Evolutionary conservation across 2,113 vertebrate genomes (phyloP).

Genomic region (Scytalopus superciliaris): DNA sequence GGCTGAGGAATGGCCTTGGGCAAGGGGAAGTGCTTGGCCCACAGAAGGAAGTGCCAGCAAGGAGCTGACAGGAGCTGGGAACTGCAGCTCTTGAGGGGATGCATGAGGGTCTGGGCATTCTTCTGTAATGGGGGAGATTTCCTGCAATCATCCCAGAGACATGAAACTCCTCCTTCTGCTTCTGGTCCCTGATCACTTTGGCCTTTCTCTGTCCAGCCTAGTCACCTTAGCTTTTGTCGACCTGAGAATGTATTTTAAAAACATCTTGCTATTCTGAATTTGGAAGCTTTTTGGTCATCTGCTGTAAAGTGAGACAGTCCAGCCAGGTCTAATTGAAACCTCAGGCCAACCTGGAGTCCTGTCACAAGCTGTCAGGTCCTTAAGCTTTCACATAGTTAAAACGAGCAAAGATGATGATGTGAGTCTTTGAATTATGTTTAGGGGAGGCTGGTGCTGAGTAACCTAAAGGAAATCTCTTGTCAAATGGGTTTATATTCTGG

Average conservation of each 20-base stretch:
- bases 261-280: neutral
- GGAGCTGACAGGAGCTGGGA: neutral
- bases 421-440: neutral
- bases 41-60: neutral
- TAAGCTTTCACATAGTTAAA: neutral
- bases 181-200: neutral
- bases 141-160: neutral
- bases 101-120: accelerated
- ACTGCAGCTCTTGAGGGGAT: neutral
- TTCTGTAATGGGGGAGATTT: neutral
- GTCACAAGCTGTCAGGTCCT: neutral
- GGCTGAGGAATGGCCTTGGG: neutral
- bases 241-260: neutral
- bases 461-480: neutral
- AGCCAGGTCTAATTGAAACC: neutral
- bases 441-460: neutral
- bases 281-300: neutral
- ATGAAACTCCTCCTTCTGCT: neutral
- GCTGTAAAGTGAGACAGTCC: neutral
- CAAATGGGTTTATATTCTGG: neutral
- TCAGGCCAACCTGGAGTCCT: neutral
- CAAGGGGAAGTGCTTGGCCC: neutral
- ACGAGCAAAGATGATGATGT: neutral
- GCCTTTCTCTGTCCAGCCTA: neutral
- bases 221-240: neutral